phyloP scores from a whole-genome alignment of 2,888 invertebrate genomes.

The Dryadula phaetusa region DNA sequence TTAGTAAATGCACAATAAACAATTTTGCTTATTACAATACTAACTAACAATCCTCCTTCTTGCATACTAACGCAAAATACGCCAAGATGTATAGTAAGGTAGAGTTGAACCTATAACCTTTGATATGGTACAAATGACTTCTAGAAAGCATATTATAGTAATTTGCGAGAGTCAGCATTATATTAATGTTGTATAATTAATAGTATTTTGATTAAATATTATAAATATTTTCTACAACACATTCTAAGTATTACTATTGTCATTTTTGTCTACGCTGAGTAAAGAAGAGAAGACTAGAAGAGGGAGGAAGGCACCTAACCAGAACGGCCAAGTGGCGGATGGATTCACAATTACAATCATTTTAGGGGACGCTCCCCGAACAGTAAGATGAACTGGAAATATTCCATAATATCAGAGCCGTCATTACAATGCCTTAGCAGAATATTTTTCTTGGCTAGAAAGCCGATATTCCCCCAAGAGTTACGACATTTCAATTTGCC shows the following conservation, averaged over 20 bases:
- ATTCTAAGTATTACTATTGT: not conserved
- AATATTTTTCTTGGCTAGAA: constrained; percentile 84
- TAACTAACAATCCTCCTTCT: no score
- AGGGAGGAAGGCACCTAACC: constrained; percentile 48
- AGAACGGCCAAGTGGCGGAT: constrained; percentile 66
- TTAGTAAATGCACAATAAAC: no score
- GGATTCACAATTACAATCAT: constrained; percentile 73
- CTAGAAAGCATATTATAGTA: not conserved
- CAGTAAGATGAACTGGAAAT: constrained; percentile 79
- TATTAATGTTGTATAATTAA: not conserved
- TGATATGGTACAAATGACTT: not conserved
- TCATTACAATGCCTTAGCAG: constrained; percentile 80
- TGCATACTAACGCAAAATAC: not conserved
- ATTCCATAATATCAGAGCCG: constrained; percentile 79
- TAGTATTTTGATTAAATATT: not conserved
- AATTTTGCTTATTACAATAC: no score
- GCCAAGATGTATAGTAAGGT: not conserved
- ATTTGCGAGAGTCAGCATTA: not conserved
- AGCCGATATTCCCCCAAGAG: constrained; percentile 85
- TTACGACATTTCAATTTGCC: constrained; percentile 86
- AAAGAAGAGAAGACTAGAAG: constrained; percentile 19
- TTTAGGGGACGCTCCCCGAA: constrained; percentile 70
- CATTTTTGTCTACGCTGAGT: not conserved
- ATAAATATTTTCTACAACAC: not conserved
- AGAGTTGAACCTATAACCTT: not conserved